Percentiles rank a stretch among this genome's conserved stretches.
Evolutionary conservation across 2,797 vertebrate species (phyloP).

Genomic region (Limnodromus scolopaceus): DNA sequence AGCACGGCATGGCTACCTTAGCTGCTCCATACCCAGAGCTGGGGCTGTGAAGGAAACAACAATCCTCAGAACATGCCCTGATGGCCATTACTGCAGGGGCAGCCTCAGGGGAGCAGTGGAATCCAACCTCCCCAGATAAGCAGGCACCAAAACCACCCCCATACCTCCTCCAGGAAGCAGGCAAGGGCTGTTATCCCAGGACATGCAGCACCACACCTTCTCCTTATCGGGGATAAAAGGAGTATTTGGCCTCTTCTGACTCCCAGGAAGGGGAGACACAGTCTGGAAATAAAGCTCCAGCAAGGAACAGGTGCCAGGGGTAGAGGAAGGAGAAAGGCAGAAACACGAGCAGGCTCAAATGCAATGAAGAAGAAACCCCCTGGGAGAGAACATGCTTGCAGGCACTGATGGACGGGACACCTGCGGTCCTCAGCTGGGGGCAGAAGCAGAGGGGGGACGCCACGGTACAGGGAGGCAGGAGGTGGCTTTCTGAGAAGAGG

Average conservation of each 20-base stretch:
- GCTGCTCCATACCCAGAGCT: not conserved
- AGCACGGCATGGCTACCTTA: not conserved
- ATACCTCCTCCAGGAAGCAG: not conserved
- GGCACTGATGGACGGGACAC: not conserved
- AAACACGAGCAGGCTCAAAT: not conserved
- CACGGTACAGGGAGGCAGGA: fast-evolving
- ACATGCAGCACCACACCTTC: not conserved
- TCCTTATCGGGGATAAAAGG: not conserved
- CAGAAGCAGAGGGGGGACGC: not conserved
- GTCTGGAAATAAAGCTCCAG: not conserved
- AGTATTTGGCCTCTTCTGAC: not conserved
- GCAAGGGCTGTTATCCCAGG: not conserved
- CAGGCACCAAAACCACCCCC: not conserved
- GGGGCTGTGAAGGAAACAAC: not conserved
- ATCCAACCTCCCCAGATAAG: not conserved
- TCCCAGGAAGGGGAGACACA: not conserved
- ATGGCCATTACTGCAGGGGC: not conserved
- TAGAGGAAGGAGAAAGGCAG: not conserved
- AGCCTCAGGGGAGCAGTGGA: not conserved
- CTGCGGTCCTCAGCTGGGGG: not conserved
- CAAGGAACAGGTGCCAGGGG: fast-evolving
- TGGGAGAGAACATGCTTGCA: fast-evolving
- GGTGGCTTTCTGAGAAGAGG: not conserved
- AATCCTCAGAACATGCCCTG: not conserved
- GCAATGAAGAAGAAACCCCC: not conserved